phyloP scores from a whole-genome alignment of 2,113 vertebrate genomes.

The Nothoprocta pentlandii region DNA sequence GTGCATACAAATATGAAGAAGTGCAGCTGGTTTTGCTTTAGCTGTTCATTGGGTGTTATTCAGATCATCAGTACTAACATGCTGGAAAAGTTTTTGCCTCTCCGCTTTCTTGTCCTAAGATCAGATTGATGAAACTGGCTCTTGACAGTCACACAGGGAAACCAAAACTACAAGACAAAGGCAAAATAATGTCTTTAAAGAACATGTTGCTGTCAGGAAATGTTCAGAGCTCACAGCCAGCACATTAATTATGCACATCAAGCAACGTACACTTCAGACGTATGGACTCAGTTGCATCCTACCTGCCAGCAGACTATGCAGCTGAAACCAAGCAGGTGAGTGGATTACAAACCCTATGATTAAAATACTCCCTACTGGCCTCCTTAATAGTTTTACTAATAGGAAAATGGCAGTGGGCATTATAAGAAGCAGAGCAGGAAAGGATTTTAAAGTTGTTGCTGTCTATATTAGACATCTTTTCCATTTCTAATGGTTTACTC shows the following conservation, averaged over 20 bases:
- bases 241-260: not conserved
- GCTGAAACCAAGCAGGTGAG: not conserved
- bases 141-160: not conserved
- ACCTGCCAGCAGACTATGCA: not conserved
- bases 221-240: not conserved
- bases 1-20: conserved; percentile 22
- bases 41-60: not conserved
- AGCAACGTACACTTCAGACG: not conserved
- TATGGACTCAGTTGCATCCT: not conserved
- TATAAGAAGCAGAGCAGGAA: not conserved
- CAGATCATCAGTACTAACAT: not conserved
- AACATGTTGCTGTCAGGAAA: not conserved
- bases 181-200: not conserved
- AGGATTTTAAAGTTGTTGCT: not conserved
- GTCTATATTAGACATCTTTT: not conserved
- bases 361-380: rapidly evolving
- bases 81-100: not conserved
- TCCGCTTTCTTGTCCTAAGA: not conserved
- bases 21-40: not conserved
- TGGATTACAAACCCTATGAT: not conserved
- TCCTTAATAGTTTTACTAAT: not conserved
- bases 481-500: not conserved
- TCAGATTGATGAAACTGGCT: not conserved
- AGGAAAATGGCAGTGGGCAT: not conserved
- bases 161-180: not conserved